A percentile compares a stretch with the other conserved stretches of the same genome.
Evolutionary conservation across 2,113 vertebrate species (phyloP).

Genomic region (Hirundichthys speculiger): DNA sequence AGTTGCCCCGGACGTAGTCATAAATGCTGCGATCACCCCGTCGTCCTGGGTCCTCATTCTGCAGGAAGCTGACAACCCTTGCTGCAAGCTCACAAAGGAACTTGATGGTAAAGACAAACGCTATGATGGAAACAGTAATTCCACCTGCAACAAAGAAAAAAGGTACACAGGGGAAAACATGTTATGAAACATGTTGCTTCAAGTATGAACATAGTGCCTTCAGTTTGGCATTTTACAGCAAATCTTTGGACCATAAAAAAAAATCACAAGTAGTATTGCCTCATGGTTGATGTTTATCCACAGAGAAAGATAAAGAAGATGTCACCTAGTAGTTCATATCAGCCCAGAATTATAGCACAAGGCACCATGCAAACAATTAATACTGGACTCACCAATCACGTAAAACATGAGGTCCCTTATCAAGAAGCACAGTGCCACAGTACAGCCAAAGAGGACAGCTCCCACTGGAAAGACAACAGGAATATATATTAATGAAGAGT

Average conservation of each 20-base stretch:
- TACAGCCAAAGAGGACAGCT: constrained; percentile 86
- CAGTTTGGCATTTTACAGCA: too few species aligned
- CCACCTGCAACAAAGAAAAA: constrained; percentile 82
- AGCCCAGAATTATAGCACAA: too few species aligned
- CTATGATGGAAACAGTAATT: constrained; percentile 98
- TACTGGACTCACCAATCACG: constrained; percentile 93
- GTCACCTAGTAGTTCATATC: too few species aligned
- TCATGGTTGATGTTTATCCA: too few species aligned
- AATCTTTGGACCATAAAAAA: too few species aligned
- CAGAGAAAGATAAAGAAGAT: too few species aligned
- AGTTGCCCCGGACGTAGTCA: constrained; percentile 98
- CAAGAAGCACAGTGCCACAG: constrained; percentile 90
- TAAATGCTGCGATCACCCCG: constrained; percentile 96
- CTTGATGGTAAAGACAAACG: constrained; percentile 99
- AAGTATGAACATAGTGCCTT: too few species aligned
- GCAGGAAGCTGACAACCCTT: constrained; percentile 97
- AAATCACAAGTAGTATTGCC: too few species aligned
- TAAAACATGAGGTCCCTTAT: constrained; percentile 99
- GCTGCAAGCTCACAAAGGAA: constrained; percentile 98
- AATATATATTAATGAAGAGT: constrained; percentile 2
- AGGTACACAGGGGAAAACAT: neutral
- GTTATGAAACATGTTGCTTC: too few species aligned
- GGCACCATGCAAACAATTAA: neutral
- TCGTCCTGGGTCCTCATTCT: constrained; percentile 96
- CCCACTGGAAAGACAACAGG: constrained; percentile 65